Conservation (phyloP, 2,888 invertebrate genomes). For the Drosophila setosimentum region DNA sequence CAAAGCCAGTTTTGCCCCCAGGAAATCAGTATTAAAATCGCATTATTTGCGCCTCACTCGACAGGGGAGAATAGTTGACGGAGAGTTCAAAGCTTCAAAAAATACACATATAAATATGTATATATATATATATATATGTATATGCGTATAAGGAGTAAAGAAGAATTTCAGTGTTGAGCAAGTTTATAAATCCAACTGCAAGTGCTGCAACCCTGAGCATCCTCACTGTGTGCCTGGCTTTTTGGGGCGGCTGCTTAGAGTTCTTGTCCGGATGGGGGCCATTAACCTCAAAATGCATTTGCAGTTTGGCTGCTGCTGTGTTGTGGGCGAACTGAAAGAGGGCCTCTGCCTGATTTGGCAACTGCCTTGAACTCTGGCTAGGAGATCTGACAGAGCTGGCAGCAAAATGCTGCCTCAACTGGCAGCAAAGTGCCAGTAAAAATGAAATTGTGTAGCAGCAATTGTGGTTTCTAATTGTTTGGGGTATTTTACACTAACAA, state of each 20-base stretch:
- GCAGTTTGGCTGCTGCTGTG: slow-evolving; percentile 35
- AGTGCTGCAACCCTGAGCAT: neutral
- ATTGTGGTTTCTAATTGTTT: slow-evolving; percentile 78
- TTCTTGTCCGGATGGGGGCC: slow-evolving; percentile 54
- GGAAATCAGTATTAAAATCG: slow-evolving; percentile 79
- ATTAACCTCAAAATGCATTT: slow-evolving; percentile 76
- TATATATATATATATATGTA: neutral
- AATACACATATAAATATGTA: slow-evolving; percentile 2
- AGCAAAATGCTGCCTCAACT: slow-evolving; percentile 29
- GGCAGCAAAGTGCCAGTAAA: slow-evolving; percentile 61
- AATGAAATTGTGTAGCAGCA: slow-evolving; percentile 72
- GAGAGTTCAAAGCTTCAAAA: slow-evolving; percentile 30
- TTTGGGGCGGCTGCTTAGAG: slow-evolving; percentile 36
- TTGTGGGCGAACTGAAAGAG: slow-evolving; percentile 18
- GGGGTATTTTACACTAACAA: slow-evolving; percentile 76
- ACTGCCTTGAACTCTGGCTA: slow-evolving; percentile 27
- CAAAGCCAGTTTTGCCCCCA: slow-evolving; percentile 30
- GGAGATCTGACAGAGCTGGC: slow-evolving; percentile 10
- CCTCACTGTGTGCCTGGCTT: neutral
- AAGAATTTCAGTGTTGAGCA: slow-evolving; percentile 68
- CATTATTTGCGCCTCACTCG: slow-evolving; percentile 76
- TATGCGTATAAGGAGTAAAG: slow-evolving; percentile 9
- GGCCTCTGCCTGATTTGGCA: slow-evolving; percentile 3
- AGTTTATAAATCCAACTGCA: slow-evolving; percentile 56
- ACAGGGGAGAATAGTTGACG: slow-evolving; percentile 40